Base-by-base conservation (phyloP, 2,888 invertebrate species). In the Apamea sordens region DNA sequence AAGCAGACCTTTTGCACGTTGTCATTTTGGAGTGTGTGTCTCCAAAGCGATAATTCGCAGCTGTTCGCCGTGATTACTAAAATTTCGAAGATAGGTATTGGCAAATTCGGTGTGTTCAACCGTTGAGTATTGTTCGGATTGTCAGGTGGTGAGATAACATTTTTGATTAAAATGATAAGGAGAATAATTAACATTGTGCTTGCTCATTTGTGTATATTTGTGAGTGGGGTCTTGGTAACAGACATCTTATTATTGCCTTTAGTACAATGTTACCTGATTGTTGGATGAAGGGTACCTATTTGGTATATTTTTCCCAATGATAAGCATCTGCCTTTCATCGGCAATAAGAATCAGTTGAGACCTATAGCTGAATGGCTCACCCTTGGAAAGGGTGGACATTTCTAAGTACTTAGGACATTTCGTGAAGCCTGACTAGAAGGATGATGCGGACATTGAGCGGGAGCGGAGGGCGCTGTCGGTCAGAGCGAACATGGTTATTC, bases 1-100 rank as follows among this genome's bases (percentile, higher is more conserved):
- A 5, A 36, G 47, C 47, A 73, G 47, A 68, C n/a, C 87, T 87
- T 85, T 77, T 87, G 85, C 56, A 4, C 3, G 36, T 13, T 18
- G 28, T 8, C 6, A 5, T 64, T 32, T 68, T n/a, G 1, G 10
- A 73, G 53, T 21, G 5, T 15, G 3, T 79, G 71, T 83, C 79
- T 79, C 79, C 44, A 44, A 81, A 82, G 76, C 77, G 77, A 89
- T 87, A 86, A 89, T 80, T 88, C 77, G 82, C 89, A 89, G 82
- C 80, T 87, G 90, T 73, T 80, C 70, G 41, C 36, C n/a, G 78
- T 81, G 84, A 89, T 88, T 87, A 84, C 78, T 76, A 68, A 86
- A 84, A 88, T 88, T 84, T 87, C 56, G 63, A 84, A 83, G 82
- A 84, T 83, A 68, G 74, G 76, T 82, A 80, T 89, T 78, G 82